These are phyloP conservation scores for Furnarius figulus DNA, from an alignment of 2,113 vertebrate species.

Conservation along the genomic window DNA sequence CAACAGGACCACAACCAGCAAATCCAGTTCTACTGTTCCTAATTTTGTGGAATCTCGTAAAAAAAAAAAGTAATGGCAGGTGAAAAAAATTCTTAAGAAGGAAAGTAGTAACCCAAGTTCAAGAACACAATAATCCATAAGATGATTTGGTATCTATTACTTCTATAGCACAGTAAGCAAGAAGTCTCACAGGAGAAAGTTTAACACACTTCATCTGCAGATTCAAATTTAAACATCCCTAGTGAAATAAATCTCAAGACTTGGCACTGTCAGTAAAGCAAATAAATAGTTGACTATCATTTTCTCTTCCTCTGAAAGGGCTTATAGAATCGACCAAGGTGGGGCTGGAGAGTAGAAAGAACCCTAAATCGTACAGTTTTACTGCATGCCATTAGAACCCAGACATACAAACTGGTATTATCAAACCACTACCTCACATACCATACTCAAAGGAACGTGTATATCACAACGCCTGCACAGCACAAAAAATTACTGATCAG, in stretches of 20 bases:
- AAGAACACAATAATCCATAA: neutral
- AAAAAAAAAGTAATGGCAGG: neutral
- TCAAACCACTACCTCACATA: neutral
- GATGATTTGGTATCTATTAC: neutral
- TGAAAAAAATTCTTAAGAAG: neutral
- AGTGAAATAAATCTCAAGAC: neutral
- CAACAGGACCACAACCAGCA: neutral
- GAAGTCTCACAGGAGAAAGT: neutral
- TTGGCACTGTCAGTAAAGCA: neutral
- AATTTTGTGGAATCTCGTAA: neutral
- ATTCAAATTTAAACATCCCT: neutral
- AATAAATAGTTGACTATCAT: neutral
- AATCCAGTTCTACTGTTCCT: neutral
- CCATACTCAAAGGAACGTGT: neutral
- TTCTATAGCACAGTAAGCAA: neutral
- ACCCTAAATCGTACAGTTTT: neutral
- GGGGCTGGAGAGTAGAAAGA: neutral
- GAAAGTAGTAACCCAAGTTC: neutral
- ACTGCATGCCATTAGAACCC: neutral
- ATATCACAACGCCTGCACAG: neutral
- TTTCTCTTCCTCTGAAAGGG: neutral
- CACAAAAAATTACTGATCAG: neutral
- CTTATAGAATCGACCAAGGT: neutral
- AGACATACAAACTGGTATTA: neutral
- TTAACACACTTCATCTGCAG: neutral